These are phyloP conservation scores for Syritta pipiens DNA, from an alignment of 2,888 invertebrate species.

Conservation along the genomic window DNA sequence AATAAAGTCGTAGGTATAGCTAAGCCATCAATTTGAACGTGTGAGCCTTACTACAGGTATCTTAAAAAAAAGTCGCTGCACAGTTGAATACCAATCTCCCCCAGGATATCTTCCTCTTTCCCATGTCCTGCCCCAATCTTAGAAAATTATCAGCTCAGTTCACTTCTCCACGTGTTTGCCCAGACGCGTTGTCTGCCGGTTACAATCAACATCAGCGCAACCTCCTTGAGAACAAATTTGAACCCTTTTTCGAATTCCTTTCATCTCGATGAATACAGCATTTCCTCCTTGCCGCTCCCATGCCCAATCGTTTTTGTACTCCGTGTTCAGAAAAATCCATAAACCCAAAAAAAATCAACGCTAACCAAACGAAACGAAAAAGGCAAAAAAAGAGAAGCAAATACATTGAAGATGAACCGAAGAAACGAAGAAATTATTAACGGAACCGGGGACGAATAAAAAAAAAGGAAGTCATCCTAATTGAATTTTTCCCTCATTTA, in stretches of 20 bases:
- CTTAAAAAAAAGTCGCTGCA: no score
- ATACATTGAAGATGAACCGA: neutral
- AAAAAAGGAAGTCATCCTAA: slow-evolving; percentile 56
- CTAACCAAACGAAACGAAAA: neutral
- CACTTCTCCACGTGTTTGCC: no score
- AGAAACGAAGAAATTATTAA: slow-evolving; percentile 35
- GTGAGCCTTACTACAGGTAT: no score
- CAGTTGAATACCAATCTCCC: no score
- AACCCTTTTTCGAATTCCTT: slow-evolving; percentile 1
- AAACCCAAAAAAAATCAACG: neutral
- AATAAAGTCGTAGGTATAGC: no score
- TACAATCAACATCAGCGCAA: no score
- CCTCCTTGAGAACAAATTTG: no score
- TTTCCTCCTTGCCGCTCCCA: neutral
- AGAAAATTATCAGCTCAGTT: no score
- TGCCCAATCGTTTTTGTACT: neutral
- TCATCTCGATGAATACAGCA: slow-evolving; percentile 3
- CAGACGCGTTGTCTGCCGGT: no score
- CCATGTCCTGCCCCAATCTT: no score
- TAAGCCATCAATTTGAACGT: no score
- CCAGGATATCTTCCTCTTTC: no score
- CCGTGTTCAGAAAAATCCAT: neutral
- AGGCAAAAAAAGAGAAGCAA: neutral
- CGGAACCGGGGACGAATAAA: slow-evolving; percentile 45
- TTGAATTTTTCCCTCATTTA: slow-evolving; percentile 62